Percentiles rank a stretch among this genome's conserved stretches.
These are phyloP conservation scores for Esox niger DNA, from an alignment of 2,113 vertebrate genomes.

Conservation along the genomic window DNA sequence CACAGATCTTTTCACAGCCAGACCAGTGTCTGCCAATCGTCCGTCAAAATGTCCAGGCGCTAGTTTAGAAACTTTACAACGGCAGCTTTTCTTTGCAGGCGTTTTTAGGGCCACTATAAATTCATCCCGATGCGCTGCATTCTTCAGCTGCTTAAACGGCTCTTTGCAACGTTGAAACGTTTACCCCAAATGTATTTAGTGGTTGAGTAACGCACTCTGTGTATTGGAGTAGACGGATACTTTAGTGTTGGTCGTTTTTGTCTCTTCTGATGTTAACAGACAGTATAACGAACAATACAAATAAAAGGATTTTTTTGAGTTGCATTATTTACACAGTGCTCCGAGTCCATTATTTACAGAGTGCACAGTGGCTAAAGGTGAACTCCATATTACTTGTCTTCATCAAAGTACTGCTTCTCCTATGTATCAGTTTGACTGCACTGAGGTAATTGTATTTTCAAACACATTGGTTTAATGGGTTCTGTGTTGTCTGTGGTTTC, in stretches of 20 bases:
- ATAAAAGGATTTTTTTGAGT: too few relatives aligned
- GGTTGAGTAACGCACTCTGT: conserved; percentile 56
- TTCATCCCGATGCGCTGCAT: conserved; percentile 60
- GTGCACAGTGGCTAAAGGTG: background rate
- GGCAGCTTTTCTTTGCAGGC: conserved; percentile 52
- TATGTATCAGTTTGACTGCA: too few relatives aligned
- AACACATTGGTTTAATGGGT: too few relatives aligned
- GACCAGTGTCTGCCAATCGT: conserved; percentile 46
- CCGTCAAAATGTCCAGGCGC: conserved; percentile 44
- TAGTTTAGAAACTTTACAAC: conserved; percentile 57
- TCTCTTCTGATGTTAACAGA: conserved; percentile 53
- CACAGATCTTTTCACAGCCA: conserved; percentile 34
- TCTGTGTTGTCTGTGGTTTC: too few relatives aligned
- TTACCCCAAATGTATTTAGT: conserved; percentile 69
- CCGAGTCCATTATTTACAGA: conserved; percentile 9
- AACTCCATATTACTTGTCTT: background rate
- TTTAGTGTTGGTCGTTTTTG: conserved; percentile 29
- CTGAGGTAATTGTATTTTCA: too few relatives aligned
- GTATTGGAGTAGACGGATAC: conserved; percentile 48
- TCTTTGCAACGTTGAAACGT: conserved; percentile 67
- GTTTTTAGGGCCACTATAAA: conserved; percentile 64
- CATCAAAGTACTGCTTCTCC: too few relatives aligned
- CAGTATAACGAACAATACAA: background rate
- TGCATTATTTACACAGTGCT: conserved; percentile 5
- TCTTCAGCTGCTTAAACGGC: conserved; percentile 61